Evolutionary conservation across 2,797 vertebrate genomes (phyloP), one percentile per base, ranked within the genome.

Genomic region (Pseudomugil gertrudae): DNA sequence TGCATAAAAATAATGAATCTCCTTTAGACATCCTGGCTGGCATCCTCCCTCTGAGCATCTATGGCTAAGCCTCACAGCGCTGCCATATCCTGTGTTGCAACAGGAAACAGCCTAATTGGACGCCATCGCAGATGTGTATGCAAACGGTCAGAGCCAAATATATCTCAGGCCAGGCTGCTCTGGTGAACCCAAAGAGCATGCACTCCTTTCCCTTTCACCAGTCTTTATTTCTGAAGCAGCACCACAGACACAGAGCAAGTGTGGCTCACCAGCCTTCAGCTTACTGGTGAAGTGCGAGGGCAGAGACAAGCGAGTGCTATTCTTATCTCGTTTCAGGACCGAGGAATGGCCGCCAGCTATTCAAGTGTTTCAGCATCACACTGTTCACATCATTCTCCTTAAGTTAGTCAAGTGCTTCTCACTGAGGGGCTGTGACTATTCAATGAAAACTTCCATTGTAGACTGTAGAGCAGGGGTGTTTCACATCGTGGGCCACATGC

Each of bases 31-130:
- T 69, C 55, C 23, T 23, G n/a, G 64, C 79, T 43, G 51, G 70
- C 60, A 36, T 24, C 23, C 43, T 64, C 75, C 54, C 51, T 26
- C 27, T 69, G 50, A 73, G 60, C 58, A 50, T 78, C 61, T 53
- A 69, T 47, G 70, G 80, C 64, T 54, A 47, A 38, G 62, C 84
- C 81, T 70, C 68, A 67, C 52, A 74, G 80, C 58, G 23, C 14
- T 19, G 61, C 75, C 71, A 76, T 72, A 86, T 88, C 83, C 85
- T 81, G 80, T 71, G 70, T 52, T 74, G 67, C 87, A 90, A 91
- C 89, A 93, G 92, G 90, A 94, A 93, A 74, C 66, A 30, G 84
- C 57, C 83, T 92, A 90, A 90, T 90, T 92, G 90, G 78, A 91
- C 89, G 80, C 78, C 69, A 74, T 51, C 69, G 86, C 76, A 81